A percentile compares a stretch with the other conserved stretches of the same genome.
These are phyloP conservation scores for Ochlodes sylvanus DNA, from an alignment of 2,888 invertebrate species.

Conservation along the genomic window DNA sequence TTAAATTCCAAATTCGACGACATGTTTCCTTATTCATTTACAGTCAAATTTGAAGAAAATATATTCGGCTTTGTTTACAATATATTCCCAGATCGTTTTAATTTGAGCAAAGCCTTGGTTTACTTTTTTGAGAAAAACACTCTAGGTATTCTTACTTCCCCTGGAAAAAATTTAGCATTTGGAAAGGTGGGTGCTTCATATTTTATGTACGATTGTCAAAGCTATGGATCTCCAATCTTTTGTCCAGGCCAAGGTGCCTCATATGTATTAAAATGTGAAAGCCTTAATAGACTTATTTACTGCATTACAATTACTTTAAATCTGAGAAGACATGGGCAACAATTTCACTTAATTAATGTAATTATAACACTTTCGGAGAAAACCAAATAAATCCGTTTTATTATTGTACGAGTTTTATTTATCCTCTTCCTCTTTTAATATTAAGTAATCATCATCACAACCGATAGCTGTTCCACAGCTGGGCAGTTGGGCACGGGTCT, in stretches of 20 bases:
- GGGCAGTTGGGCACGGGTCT: too few relatives aligned
- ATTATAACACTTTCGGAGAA: constrained; percentile 59
- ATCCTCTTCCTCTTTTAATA: neutral
- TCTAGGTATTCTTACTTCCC: constrained; percentile 83
- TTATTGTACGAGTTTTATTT: constrained; percentile 25
- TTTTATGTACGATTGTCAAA: constrained; percentile 88
- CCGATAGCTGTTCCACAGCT: too few relatives aligned
- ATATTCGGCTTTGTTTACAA: constrained; percentile 87
- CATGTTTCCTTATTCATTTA: constrained; percentile 85
- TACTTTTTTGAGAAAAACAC: constrained; percentile 85
- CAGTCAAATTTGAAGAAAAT: constrained; percentile 82
- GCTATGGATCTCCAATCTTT: constrained; percentile 86
- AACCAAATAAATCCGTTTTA: constrained; percentile 56
- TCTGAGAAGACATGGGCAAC: constrained; percentile 80
- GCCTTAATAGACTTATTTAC: constrained; percentile 86
- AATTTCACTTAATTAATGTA: constrained; percentile 79
- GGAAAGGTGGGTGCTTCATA: constrained; percentile 83
- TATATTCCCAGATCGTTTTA: constrained; percentile 82
- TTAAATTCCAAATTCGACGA: constrained; percentile 79
- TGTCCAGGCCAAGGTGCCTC: constrained; percentile 83
- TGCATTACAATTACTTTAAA: constrained; percentile 87
- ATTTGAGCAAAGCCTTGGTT: constrained; percentile 85
- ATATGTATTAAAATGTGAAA: constrained; percentile 86
- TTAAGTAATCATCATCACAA: too few relatives aligned
- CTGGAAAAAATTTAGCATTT: constrained; percentile 81